A percentile compares a stretch with the other conserved stretches of the same genome.
These are phyloP conservation scores for Campylomormyrus numenius DNA, from an alignment of 2,113 vertebrate genomes.

Conservation along the genomic window DNA sequence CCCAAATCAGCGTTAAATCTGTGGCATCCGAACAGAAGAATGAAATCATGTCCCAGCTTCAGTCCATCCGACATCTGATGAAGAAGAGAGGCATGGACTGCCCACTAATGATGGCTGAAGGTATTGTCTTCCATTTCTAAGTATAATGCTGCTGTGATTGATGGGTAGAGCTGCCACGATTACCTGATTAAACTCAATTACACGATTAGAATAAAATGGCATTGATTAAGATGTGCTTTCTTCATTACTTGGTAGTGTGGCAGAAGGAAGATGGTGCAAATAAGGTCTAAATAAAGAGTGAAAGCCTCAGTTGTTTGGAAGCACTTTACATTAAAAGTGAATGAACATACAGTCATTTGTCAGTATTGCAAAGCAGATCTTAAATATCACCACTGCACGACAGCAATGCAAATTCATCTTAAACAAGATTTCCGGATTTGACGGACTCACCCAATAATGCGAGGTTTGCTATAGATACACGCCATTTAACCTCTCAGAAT, in stretches of 20 bases:
- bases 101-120: conserved; percentile 56
- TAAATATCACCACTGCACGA: background rate
- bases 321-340: background rate
- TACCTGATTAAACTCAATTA: background rate
- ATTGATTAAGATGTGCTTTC: background rate
- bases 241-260: background rate
- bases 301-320: background rate
- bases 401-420: background rate
- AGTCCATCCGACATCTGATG: conserved; percentile 79
- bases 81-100: conserved; percentile 84
- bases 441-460: background rate
- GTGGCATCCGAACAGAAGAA: conserved; percentile 82
- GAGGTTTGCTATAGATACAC: background rate
- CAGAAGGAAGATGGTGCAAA: background rate
- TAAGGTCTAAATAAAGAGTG: background rate
- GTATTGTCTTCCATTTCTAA: conserved; percentile 36
- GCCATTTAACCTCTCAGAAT: background rate
- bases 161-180: background rate
- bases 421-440: background rate
- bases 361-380: background rate
- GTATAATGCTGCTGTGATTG: background rate
- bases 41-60: conserved; percentile 84
- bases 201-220: background rate
- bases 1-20: conserved; percentile 67
- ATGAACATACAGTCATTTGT: background rate